Evolutionary conservation across 2,888 invertebrate species (phyloP), one percentile per base, ranked within the genome.

Genomic region (Coleophora deauratella): DNA sequence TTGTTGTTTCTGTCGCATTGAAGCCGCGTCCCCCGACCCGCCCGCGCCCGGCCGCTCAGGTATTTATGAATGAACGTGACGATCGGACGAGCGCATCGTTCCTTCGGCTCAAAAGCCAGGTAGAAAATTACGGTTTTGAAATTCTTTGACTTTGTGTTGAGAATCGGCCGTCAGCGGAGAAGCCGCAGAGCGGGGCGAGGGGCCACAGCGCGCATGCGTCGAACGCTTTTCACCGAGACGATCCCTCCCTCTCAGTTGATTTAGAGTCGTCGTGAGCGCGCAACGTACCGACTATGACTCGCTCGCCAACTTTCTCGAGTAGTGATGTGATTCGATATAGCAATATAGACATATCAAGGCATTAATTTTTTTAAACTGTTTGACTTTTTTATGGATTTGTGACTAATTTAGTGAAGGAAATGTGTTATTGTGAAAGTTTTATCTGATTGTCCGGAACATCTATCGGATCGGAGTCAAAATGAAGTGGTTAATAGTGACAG

Each of bases 231-330:
- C 69, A 65, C 68, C 65, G 72, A 71, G 72, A 70, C 77, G 67
- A 76, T 72, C 68, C 75, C 72, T 77, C 81, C 73, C 73, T 72
- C 78, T 81, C 81, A 84, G 85, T 85, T 75, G 72, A 73, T 70
- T 69, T 66, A 64, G 61, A 74, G 62, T 62, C 73, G 72, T 59
- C 75, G 78, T 73, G 78, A 57, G 79, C 66, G 66, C 66, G 73
- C 59, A 73, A 75, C 58, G 88, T 87, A 66, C 77, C 88, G 75
- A 91, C 92, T n/a, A 81, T 94, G 94, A 59, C 86, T 88, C 62
- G 73, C 57, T 71, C 66, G 60, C 71, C 72, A 80, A 82, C 81
- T 81, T 82, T 84, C 80, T 78, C 85, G 84, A 81, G 79, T 68
- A 81, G 84, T 82, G 84, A 84, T 78, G 82, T 84, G 79, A 81